Evolutionary conservation across 2,797 vertebrate genomes (phyloP).

Genomic region (Oryzias sinensis): DNA sequence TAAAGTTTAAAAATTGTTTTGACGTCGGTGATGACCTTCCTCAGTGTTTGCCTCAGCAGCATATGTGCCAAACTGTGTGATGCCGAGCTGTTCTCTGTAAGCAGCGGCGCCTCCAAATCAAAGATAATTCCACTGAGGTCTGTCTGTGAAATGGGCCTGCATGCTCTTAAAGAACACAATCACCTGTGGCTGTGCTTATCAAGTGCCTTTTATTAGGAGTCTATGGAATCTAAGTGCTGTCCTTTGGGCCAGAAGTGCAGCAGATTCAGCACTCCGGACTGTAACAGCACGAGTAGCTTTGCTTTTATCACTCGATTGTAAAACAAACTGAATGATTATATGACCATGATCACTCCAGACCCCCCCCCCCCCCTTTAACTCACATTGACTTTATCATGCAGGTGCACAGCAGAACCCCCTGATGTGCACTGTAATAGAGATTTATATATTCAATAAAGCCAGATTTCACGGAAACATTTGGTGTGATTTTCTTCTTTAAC

Average conservation of each 20-base stretch:
- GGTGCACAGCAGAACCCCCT: conserved; percentile 37
- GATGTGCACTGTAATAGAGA: conserved; percentile 59
- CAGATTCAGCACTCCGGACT: conserved; percentile 46
- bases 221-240: conserved; percentile 21
- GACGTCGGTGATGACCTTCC: conserved; percentile 38
- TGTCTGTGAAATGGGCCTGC: conserved; percentile 1
- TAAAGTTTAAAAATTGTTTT: conserved; percentile 39
- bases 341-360: conserved; percentile 31
- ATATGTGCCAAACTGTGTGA: conserved; percentile 18
- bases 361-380: conserved; percentile 30
- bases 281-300: conserved; percentile 28
- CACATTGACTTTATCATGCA: conserved; percentile 10
- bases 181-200: conserved; percentile 20
- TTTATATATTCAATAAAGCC: conserved; percentile 73
- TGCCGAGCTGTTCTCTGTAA: neutral
- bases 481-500: too few relatives aligned
- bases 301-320: conserved; percentile 23
- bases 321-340: conserved; percentile 18
- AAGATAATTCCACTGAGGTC: neutral
- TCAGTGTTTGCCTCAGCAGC: conserved; percentile 20
- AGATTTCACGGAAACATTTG: conserved; percentile 39
- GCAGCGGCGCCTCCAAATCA: neutral
- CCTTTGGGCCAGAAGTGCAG: conserved; percentile 55
- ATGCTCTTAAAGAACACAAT: neutral
- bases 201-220: conserved; percentile 54